Evolutionary conservation across 1,140 invertebrate genomes (phyloP), one percentile per base, ranked within the genome.

Genomic region (Formica selysi): DNA sequence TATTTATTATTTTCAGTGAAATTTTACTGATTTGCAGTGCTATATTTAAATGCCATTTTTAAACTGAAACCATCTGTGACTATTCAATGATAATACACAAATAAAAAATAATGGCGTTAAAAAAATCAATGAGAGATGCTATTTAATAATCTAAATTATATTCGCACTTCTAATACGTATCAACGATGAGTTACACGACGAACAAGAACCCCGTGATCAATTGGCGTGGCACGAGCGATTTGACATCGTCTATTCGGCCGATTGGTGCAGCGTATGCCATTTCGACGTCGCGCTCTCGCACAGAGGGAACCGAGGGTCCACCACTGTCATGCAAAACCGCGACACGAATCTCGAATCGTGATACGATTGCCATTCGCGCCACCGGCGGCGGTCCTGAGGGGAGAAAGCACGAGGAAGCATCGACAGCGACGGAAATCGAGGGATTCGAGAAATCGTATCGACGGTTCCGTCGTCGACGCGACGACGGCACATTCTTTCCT

Each of bases 291-390:
- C 81, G 64, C 62, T 74, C 76, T 76, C 76, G 74, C 85, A 68
- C 59, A 85, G 59, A 48, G 85, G 13, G 32, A 76, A 78, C 59
- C 59, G 22, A 73, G 62, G 26, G 83, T 85, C 84, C 89, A 89
- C 84, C 86, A 89, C 85, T 92, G 89, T 92, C 89, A 90, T 91
- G 91, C 90, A 92, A 91, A 92, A 90, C 89, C 86, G 85, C 90
- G 90, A 89, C 90, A 87, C 85, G 71, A 91, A 91, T 91, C 91
- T 91, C 85, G 54, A 89, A 87, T 90, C 87, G 81, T 81, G 88
- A 91, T 91, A 91, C 86, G 90, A 91, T 91, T 91, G 88, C 70
- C 88, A 90, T 91, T 91, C 85, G 87, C 85, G 86, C 48, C 48
- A 80, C 44, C 57, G 64, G 38, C 22, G 7, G n/a, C 61, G 6